Conservation (phyloP, 2,113 vertebrate species). For the Tichodroma muraria region DNA sequence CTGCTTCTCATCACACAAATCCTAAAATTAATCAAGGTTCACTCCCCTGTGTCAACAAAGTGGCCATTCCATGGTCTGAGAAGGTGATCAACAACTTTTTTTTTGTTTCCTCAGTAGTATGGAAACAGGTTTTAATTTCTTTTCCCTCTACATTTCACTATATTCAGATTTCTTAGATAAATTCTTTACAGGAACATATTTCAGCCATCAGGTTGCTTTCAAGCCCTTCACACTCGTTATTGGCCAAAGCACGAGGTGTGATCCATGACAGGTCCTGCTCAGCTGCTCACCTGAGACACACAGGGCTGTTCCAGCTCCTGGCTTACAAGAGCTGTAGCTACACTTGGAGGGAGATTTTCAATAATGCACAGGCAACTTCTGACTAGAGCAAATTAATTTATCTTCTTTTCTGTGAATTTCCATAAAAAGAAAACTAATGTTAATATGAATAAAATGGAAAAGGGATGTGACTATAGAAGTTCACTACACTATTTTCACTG, state of each 20-base stretch:
- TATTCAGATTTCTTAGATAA: not conserved
- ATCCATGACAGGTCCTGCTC: not conserved
- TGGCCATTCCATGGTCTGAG: not conserved
- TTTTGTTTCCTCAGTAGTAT: not conserved
- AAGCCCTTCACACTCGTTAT: not conserved
- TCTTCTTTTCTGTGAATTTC: not conserved
- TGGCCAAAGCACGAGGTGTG: accelerated
- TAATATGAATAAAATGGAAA: not conserved
- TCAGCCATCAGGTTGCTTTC: not conserved
- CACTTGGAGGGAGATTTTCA: not conserved
- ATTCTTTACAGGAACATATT: not conserved
- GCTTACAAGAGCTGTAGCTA: not conserved
- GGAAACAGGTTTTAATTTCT: not conserved
- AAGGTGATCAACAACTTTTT: not conserved
- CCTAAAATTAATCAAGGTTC: not conserved
- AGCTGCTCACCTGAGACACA: not conserved
- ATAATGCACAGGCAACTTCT: not conserved
- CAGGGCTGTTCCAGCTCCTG: not conserved
- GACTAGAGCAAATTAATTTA: not conserved
- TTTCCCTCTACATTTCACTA: not conserved
- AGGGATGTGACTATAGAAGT: not conserved
- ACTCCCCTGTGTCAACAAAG: accelerated
- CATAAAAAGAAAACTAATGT: not conserved
- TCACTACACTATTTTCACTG: not conserved
- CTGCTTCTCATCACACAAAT: not conserved